Base-by-base conservation (phyloP, 2,113 vertebrate genomes). In the Pterocles orientalis region DNA sequence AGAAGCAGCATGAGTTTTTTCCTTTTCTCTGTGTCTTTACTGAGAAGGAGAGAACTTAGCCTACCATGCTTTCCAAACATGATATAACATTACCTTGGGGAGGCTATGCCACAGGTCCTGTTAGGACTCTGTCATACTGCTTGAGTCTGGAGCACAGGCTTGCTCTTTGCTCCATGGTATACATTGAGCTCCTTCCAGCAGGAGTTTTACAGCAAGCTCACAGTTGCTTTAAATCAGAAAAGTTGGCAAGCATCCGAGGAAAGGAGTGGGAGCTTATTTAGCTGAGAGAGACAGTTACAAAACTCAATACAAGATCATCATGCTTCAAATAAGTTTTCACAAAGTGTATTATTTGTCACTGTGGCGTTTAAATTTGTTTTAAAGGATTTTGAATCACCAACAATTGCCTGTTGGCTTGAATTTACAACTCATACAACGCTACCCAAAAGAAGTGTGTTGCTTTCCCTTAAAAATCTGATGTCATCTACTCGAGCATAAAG, bases 201-300 rank as follows among this genome's bases (percentile, higher is more conserved):
- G 95, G 95, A 97, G 93, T 97, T 97, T 98, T 95, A 97, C 85
- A 97, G 97, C 94, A 93, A 97, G 95, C 97, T 97, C 92, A 43
- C 98, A 98, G 98, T 98, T 98, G 98, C 98, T 98, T 98, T 98
- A 98, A 97, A 98, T 98, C 98, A 98, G 91, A 97, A 97, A 95
- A 94, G 69, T 62, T 98, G 98, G 98, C 98, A 95, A 96, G 90
- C 88, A 88, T 88, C 96, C 88, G 94, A 93, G 92, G 97, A 93
- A 98, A 97, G 97, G 98, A 98, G 98, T 92, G 43, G 97, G 96
- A 96, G 95, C 97, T 93, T 94, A 95, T 96, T 98, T 95, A 98
- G 96, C 95, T 34, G 96, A 96, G 97, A 97, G 88, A 97, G 97
- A 94, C 94, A 94, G 96, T 97, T 94, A 93, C 94, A 97, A 93